These are phyloP conservation scores for Gonocerus acuteangulatus DNA, from an alignment of 2,888 invertebrate genomes.

Conservation along the genomic window DNA sequence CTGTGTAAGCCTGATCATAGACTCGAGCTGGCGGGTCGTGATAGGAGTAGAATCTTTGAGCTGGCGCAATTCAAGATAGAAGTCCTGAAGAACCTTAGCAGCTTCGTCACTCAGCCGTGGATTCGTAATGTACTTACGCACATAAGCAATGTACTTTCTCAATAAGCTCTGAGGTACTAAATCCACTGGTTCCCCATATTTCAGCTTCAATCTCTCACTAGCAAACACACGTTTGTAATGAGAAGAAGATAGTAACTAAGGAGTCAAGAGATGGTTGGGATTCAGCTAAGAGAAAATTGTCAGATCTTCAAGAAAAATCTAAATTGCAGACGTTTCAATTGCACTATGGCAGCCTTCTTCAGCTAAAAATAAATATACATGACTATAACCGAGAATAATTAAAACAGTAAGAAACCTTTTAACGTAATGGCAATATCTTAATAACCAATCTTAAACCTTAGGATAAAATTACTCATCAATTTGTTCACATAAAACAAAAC, in stretches of 20 bases:
- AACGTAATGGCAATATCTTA: not conserved
- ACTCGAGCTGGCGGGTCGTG: slow-evolving; percentile 82
- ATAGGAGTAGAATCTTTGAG: slow-evolving; percentile 65
- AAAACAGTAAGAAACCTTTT: not conserved
- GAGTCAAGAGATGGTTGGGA: no score
- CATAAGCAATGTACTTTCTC: slow-evolving; percentile 86
- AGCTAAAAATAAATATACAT: no score
- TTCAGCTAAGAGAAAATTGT: no score
- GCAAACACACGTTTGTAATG: no score
- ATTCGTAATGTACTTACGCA: slow-evolving; percentile 69
- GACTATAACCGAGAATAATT: not conserved
- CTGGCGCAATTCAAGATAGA: slow-evolving; percentile 71
- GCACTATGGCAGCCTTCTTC: no score
- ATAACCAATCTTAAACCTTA: no score
- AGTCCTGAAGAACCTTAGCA: slow-evolving; percentile 60
- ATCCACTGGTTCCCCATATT: slow-evolving; percentile 57
- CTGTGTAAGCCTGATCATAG: slow-evolving; percentile 74
- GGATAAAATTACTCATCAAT: no score
- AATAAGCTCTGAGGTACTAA: slow-evolving; percentile 66
- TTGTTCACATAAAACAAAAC: no score
- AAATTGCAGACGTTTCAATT: no score
- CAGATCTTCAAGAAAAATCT: no score
- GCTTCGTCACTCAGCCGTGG: slow-evolving; percentile 70
- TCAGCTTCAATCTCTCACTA: slow-evolving; percentile 54
- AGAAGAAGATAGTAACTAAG: not conserved